phyloP scores from a whole-genome alignment of 2,888 invertebrate species.

The Harmothoe impar region DNA sequence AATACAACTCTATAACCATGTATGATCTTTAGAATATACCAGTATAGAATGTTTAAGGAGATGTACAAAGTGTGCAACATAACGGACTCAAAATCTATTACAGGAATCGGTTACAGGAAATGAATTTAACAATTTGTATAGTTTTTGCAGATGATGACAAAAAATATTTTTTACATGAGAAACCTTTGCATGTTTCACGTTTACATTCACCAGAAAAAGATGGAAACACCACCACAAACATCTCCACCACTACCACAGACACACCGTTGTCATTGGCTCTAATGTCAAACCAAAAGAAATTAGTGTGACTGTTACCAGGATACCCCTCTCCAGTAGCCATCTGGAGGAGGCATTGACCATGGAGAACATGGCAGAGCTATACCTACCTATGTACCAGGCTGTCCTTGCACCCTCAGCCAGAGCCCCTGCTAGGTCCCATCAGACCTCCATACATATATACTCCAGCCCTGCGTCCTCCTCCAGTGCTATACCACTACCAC shows the following conservation, averaged over 20 bases:
- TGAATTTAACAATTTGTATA: too few relatives aligned
- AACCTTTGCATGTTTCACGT: too few relatives aligned
- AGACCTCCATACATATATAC: slow-evolving; percentile 10
- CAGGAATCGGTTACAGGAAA: too few relatives aligned
- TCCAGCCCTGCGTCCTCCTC: neutral
- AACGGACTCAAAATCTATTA: too few relatives aligned
- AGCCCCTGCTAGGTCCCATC: slow-evolving; percentile 5
- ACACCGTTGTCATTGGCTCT: neutral
- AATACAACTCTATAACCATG: too few relatives aligned
- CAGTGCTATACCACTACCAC: neutral
- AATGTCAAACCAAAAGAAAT: slow-evolving; percentile 10
- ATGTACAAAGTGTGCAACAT: too few relatives aligned
- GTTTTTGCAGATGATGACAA: too few relatives aligned
- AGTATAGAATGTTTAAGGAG: too few relatives aligned
- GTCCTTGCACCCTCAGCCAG: slow-evolving; percentile 6
- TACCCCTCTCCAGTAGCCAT: neutral
- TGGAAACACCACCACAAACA: too few relatives aligned
- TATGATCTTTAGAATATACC: too few relatives aligned
- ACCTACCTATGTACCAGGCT: slow-evolving; percentile 14
- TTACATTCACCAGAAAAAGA: too few relatives aligned
- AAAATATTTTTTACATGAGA: too few relatives aligned
- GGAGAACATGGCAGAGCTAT: neutral
- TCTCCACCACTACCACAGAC: neutral
- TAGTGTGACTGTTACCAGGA: slow-evolving; percentile 24
- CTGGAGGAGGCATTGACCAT: slow-evolving; percentile 41